These are phyloP conservation scores for Sebastolobus alascanus DNA, from an alignment of 2,797 vertebrate species.

Conservation along the genomic window DNA sequence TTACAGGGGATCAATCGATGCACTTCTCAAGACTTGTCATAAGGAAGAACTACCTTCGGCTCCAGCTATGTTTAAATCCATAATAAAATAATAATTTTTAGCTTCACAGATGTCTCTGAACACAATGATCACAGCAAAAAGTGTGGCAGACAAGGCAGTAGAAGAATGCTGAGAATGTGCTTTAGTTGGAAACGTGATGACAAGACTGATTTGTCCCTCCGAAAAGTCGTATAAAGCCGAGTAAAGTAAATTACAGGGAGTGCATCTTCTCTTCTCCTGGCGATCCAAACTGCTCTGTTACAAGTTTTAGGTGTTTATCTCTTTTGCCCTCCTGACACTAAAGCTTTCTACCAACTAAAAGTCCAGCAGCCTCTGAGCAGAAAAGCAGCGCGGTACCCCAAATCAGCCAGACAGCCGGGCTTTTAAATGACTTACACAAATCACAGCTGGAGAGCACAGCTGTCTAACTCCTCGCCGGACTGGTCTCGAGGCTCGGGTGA, in stretches of 20 bases:
- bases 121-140: slow-evolving; percentile 13
- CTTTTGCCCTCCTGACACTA: slow-evolving; percentile 14
- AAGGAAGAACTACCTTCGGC: background rate
- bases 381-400: background rate
- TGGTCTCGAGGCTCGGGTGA: slow-evolving; percentile 13
- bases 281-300: slow-evolving; percentile 35
- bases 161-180: slow-evolving; percentile 4
- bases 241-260: slow-evolving; percentile 7
- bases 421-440: slow-evolving; percentile 49
- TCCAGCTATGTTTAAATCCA: background rate
- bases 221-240: background rate
- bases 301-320: slow-evolving; percentile 17
- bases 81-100: slow-evolving; percentile 3
- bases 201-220: background rate
- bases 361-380: background rate
- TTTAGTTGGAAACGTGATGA: background rate
- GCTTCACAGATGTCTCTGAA: slow-evolving; percentile 3
- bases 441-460: slow-evolving; percentile 62
- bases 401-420: slow-evolving; percentile 29
- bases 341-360: slow-evolving; percentile 28
- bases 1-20: background rate
- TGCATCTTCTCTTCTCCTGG: slow-evolving; percentile 13
- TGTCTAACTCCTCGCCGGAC: slow-evolving; percentile 33
- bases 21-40: background rate
- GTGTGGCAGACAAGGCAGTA: background rate